Conservation (phyloP, 2,888 invertebrate genomes). For the Timandra comae region DNA sequence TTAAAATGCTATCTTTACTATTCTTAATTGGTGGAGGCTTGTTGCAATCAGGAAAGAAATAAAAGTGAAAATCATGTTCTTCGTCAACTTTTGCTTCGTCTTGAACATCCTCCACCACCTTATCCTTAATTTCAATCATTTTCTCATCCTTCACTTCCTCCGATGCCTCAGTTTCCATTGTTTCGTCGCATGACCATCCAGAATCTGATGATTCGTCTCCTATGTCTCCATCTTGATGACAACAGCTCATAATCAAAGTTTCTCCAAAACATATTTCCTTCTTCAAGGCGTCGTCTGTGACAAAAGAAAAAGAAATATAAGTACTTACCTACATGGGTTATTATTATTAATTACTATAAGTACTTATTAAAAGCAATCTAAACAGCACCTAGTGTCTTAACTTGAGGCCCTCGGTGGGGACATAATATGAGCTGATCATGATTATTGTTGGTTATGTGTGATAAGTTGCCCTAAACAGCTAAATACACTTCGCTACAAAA, state of each 20-base stretch:
- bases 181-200: conserved; percentile 55
- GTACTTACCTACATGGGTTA: not conserved
- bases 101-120: conserved; percentile 29
- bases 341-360: not conserved
- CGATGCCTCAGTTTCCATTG: conserved; percentile 30
- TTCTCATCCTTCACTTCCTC: conserved; percentile 33
- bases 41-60: conserved; percentile 62
- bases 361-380: not conserved
- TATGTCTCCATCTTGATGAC: conserved; percentile 50
- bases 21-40: conserved; percentile 39
- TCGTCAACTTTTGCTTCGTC: conserved; percentile 31
- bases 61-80: conserved; percentile 59
- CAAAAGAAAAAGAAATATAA: not conserved
- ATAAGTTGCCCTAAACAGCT: not conserved
- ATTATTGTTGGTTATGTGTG: not conserved
- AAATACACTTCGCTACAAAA: too few relatives aligned
- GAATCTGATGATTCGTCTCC: conserved; percentile 52
- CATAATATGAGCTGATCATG: too few relatives aligned
- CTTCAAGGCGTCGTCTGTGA: conserved; percentile 66
- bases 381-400: not conserved
- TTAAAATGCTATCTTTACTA: conserved; percentile 48
- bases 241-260: conserved; percentile 71
- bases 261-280: conserved; percentile 73
- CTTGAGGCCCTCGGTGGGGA: not conserved
- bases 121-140: conserved; percentile 31